Evolutionary conservation across 2,888 invertebrate species (phyloP).

Genomic region (Xylota sylvarum): DNA sequence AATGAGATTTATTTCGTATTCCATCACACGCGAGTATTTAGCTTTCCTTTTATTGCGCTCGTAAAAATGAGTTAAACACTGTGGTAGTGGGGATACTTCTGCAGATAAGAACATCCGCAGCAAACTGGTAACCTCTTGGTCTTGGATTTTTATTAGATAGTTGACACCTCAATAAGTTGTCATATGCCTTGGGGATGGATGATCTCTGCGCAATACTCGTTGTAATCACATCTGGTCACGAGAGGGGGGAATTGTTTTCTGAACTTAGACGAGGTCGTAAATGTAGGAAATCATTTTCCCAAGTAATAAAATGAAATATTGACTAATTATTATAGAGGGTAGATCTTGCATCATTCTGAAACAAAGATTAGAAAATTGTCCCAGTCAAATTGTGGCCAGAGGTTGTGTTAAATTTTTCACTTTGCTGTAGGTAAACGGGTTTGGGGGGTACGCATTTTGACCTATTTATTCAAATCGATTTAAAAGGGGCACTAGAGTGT

Average conservation of each 20-base stretch:
- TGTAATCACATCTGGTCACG: slow-evolving; percentile 48
- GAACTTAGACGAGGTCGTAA: slow-evolving; percentile 14
- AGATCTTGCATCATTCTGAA: not conserved
- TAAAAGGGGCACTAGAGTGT: too few relatives aligned
- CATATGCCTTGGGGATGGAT: not conserved
- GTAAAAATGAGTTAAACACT: slow-evolving; percentile 34
- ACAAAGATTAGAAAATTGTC: not conserved
- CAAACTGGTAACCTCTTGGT: slow-evolving; percentile 61
- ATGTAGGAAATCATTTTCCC: slow-evolving; percentile 24
- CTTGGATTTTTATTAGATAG: slow-evolving; percentile 37
- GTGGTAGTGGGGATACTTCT: not conserved
- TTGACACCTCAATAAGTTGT: slow-evolving; percentile 62
- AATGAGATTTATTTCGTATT: slow-evolving; percentile 55
- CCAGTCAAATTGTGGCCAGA: not conserved
- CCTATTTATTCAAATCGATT: too few relatives aligned
- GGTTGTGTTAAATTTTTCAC: not conserved
- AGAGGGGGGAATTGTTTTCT: slow-evolving; percentile 1
- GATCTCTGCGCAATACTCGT: slow-evolving; percentile 19
- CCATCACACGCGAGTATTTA: slow-evolving; percentile 26
- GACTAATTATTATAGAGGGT: slow-evolving; percentile 28
- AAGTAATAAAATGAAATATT: slow-evolving; percentile 42
- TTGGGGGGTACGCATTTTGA: not conserved
- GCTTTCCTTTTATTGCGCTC: slow-evolving; percentile 33
- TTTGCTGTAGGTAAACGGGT: not conserved
- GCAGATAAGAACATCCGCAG: slow-evolving; percentile 64